Conservation (phyloP, 2,113 vertebrate species). For the Grallaria varia region DNA sequence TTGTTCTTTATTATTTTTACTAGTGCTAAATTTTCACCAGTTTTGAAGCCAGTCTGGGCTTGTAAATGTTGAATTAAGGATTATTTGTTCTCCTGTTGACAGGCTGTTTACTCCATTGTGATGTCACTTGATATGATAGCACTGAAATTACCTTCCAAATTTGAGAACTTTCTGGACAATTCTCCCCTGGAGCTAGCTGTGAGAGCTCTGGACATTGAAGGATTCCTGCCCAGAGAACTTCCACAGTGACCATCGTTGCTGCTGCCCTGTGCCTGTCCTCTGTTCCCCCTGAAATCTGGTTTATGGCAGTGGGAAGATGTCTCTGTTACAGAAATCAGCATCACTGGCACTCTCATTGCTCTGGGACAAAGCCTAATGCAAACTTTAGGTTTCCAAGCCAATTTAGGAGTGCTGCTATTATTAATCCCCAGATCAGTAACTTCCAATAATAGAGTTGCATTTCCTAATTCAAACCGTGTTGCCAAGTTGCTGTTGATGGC, state of each 20-base stretch:
- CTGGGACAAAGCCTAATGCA: background rate
- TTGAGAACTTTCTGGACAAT: conserved; percentile 69
- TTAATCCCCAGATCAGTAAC: background rate
- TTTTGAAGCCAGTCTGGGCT: background rate
- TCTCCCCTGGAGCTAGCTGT: conserved; percentile 68
- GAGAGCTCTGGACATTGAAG: conserved; percentile 68
- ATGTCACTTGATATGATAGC: conserved; percentile 67
- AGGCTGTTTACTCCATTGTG: conserved; percentile 65
- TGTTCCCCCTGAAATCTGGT: background rate
- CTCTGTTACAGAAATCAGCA: background rate
- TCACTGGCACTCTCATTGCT: background rate
- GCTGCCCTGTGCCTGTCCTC: background rate
- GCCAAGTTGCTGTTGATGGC: background rate
- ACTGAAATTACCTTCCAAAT: conserved; percentile 69
- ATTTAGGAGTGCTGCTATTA: background rate
- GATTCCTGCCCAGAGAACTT: background rate
- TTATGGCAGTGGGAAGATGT: background rate
- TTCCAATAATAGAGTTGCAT: background rate
- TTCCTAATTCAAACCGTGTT: background rate
- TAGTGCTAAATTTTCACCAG: background rate
- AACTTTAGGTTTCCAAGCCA: background rate
- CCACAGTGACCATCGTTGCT: background rate
- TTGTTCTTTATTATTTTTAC: background rate
- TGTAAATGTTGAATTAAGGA: background rate
- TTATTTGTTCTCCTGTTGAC: conserved; percentile 45